Conservation (phyloP, 2,113 vertebrate species). For the Corythornis madagascariensis region DNA sequence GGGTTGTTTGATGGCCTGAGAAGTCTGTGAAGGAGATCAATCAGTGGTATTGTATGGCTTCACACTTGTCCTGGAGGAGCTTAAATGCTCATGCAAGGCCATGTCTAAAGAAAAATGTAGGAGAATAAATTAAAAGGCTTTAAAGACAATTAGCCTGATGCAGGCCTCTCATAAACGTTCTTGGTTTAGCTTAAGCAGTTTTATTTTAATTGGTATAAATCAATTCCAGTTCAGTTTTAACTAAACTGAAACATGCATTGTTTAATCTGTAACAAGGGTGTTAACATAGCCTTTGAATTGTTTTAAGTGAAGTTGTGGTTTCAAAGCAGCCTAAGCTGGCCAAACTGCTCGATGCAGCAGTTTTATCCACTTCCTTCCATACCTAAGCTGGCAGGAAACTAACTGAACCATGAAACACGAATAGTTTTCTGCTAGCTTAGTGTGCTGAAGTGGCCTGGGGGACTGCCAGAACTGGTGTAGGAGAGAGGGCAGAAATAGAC, state of each 20-base stretch:
- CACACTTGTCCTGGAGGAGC: background rate
- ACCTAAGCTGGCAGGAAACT: conserved; percentile 11
- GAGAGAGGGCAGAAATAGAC: background rate
- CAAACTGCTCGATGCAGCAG: background rate
- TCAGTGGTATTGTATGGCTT: background rate
- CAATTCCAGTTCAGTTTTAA: background rate
- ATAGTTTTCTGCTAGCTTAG: background rate
- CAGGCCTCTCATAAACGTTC: background rate
- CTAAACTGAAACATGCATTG: background rate
- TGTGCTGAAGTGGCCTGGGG: conserved; percentile 24
- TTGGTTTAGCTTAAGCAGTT: conserved; percentile 6
- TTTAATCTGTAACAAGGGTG: background rate
- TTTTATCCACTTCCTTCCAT: conserved; percentile 36
- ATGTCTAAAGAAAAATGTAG: background rate
- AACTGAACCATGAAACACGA: background rate
- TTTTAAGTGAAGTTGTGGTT: background rate
- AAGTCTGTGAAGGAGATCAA: background rate
- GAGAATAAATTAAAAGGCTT: background rate
- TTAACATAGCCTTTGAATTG: background rate
- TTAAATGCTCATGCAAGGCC: background rate
- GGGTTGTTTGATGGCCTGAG: background rate
- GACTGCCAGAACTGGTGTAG: background rate
- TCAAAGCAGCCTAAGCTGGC: conserved; percentile 33
- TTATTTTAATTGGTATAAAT: background rate
- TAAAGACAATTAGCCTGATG: background rate